Percentiles rank a stretch among this genome's conserved stretches.
Evolutionary conservation across 2,113 vertebrate species (phyloP).

Genomic region (Eptesicus fuscus): DNA sequence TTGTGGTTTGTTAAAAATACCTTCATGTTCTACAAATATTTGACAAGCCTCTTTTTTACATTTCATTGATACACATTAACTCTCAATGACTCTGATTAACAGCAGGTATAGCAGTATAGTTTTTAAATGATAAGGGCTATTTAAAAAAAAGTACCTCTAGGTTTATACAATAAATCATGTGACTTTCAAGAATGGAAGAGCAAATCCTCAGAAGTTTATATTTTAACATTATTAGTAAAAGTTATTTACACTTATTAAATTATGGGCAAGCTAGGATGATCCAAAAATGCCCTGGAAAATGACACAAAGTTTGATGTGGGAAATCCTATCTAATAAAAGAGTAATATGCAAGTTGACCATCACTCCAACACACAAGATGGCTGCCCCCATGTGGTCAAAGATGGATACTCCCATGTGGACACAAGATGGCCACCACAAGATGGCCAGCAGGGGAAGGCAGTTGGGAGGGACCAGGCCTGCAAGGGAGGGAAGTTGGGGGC

Average conservation of each 20-base stretch:
- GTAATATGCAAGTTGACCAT: too few relatives aligned
- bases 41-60: neutral
- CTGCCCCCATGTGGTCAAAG: too few relatives aligned
- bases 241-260: neutral
- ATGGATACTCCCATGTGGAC: too few relatives aligned
- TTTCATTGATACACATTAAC: neutral
- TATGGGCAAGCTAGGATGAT: neutral
- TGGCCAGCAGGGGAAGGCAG: too few relatives aligned
- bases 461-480: too few relatives aligned
- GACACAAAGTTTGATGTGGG: neutral
- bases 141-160: neutral
- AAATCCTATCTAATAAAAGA: too few relatives aligned
- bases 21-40: neutral
- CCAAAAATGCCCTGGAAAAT: neutral
- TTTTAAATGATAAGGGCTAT: neutral
- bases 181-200: neutral
- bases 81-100: neutral
- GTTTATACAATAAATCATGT: neutral
- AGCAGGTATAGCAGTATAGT: neutral
- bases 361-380: too few relatives aligned
- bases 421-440: too few relatives aligned
- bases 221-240: slow-evolving; percentile 6
- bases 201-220: neutral
- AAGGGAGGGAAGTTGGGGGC: too few relatives aligned
- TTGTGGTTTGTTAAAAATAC: neutral